These are phyloP conservation scores for Pedionomus torquatus DNA, from an alignment of 2,113 vertebrate species.

Conservation along the genomic window DNA sequence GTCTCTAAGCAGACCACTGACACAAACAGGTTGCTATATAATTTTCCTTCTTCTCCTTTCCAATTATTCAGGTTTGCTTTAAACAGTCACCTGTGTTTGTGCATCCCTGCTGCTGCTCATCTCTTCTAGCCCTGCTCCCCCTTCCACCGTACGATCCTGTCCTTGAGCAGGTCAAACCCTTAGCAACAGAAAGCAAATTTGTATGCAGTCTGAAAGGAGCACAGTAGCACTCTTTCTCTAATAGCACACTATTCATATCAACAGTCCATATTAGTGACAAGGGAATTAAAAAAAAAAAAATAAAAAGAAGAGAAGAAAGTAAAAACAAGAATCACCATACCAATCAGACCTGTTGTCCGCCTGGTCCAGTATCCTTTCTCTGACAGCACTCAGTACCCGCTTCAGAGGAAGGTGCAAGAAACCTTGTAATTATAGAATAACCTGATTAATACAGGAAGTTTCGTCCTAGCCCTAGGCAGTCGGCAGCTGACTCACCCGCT, in stretches of 20 bases:
- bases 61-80: slow-evolving; percentile 54
- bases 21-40: slow-evolving; percentile 59
- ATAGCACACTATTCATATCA: background rate
- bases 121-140: background rate
- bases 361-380: slow-evolving; percentile 39
- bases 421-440: slow-evolving; percentile 69
- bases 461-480: slow-evolving; percentile 66
- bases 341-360: slow-evolving; percentile 57
- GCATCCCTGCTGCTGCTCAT: background rate
- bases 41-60: slow-evolving; percentile 42
- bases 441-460: slow-evolving; percentile 72
- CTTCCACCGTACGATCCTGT: background rate
- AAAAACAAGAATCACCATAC: slow-evolving; percentile 6
- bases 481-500: slow-evolving; percentile 65
- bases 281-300: background rate
- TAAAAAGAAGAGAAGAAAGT: no score
- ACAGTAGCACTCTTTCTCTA: background rate
- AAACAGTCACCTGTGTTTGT: background rate
- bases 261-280: background rate
- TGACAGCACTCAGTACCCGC: slow-evolving; percentile 13
- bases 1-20: slow-evolving; percentile 52
- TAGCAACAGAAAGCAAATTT: slow-evolving; percentile 42
- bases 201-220: background rate
- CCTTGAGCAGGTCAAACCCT: slow-evolving; percentile 48
- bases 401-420: slow-evolving; percentile 67